Conservation (phyloP, 1,140 invertebrate genomes). For the Scylla paramamosain region DNA sequence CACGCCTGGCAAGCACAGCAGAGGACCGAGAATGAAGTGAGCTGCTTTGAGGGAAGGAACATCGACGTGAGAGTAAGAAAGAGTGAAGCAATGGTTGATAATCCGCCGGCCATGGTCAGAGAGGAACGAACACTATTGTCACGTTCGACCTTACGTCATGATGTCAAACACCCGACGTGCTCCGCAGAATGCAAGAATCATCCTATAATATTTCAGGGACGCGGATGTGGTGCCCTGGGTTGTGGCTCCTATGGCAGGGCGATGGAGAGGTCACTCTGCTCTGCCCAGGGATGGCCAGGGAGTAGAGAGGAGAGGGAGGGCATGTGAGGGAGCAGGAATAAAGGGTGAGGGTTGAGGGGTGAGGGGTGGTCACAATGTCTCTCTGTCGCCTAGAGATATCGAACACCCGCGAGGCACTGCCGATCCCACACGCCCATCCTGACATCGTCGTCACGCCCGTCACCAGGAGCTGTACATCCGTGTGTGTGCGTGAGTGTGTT, state of each 20-base stretch:
- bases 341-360: not conserved
- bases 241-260: not conserved
- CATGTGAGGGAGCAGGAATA: not conserved
- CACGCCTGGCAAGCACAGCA: not conserved
- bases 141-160: conserved; percentile 54
- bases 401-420: not conserved
- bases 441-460: not conserved
- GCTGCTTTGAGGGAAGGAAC: not conserved
- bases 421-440: not conserved
- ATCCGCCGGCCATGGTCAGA: conserved; percentile 39
- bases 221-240: too few relatives aligned
- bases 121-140: conserved; percentile 34
- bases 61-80: not conserved
- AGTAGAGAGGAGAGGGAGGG: not conserved
- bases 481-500: not conserved
- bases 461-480: not conserved
- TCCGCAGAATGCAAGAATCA: conserved; percentile 42
- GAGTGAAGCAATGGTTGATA: not conserved
- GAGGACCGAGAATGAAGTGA: not conserved
- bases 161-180: conserved; percentile 56
- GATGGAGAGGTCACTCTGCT: not conserved
- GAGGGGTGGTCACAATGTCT: not conserved
- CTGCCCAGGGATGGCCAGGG: not conserved
- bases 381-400: conserved; percentile 15
- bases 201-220: conserved; percentile 46